Evolutionary conservation across 2,113 vertebrate genomes (phyloP).

Genomic region (Dipodomys stephensi): DNA sequence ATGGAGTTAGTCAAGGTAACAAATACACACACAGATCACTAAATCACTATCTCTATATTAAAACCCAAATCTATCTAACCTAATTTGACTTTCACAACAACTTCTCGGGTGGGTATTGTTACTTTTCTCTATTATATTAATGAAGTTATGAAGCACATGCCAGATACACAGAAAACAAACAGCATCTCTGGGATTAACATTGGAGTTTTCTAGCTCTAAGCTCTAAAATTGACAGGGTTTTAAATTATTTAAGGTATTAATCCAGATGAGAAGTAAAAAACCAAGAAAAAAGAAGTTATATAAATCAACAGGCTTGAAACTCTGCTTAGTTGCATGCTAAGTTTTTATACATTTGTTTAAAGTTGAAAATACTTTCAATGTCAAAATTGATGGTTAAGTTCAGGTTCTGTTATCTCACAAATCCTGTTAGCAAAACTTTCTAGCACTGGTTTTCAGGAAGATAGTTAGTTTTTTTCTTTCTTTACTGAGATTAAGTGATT

Average conservation of each 20-base stretch:
- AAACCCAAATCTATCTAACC: too few relatives aligned
- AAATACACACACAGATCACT: too few relatives aligned
- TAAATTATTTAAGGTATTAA: neutral
- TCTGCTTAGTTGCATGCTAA: neutral
- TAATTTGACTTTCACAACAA: neutral
- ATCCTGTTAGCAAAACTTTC: neutral
- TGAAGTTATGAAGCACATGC: neutral
- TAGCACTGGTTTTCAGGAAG: neutral
- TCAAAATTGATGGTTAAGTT: neutral
- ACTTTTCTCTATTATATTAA: constrained; percentile 31
- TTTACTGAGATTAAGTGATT: too few relatives aligned
- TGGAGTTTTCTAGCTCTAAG: constrained; percentile 24
- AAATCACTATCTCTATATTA: too few relatives aligned
- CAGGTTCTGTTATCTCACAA: neutral
- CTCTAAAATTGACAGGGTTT: neutral
- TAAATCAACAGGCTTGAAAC: neutral
- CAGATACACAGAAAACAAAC: neutral
- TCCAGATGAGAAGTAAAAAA: neutral
- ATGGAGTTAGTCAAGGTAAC: too few relatives aligned
- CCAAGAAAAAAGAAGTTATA: neutral
- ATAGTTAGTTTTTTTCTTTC: too few relatives aligned
- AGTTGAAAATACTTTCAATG: neutral
- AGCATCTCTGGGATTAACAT: neutral
- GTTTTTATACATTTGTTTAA: neutral
- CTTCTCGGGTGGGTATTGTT: neutral